A percentile compares a stretch with the other conserved stretches of the same genome.
Evolutionary conservation across 2,113 vertebrate species (phyloP).

Genomic region (Gambusia affinis): DNA sequence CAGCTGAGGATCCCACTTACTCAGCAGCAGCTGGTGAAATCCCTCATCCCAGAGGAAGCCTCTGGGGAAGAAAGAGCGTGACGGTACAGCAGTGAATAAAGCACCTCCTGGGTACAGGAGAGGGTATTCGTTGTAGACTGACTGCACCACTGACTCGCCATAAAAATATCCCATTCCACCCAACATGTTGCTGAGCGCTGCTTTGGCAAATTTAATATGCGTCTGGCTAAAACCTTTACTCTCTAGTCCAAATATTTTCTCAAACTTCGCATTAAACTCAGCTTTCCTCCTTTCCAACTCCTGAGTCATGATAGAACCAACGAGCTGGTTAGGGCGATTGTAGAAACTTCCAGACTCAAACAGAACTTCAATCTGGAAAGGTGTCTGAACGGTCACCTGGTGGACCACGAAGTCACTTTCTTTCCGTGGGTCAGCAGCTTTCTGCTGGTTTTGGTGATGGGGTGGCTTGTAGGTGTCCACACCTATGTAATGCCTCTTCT

Average conservation of each 20-base stretch:
- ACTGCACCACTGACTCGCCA: slow-evolving; percentile 87
- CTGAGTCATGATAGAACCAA: slow-evolving; percentile 73
- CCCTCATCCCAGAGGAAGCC: slow-evolving; percentile 98
- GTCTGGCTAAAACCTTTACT: slow-evolving; percentile 77
- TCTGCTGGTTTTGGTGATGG: slow-evolving; percentile 76
- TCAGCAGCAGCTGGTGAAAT: slow-evolving; percentile 92
- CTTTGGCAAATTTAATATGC: slow-evolving; percentile 84
- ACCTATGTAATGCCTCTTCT: slow-evolving; percentile 82
- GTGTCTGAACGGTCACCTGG: slow-evolving; percentile 88
- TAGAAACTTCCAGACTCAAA: slow-evolving; percentile 89
- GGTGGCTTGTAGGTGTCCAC: slow-evolving; percentile 80
- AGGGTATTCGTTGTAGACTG: slow-evolving; percentile 71
- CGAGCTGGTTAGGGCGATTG: slow-evolving; percentile 76
- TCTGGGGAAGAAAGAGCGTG: slow-evolving; percentile 94
- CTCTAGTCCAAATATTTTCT: slow-evolving; percentile 83
- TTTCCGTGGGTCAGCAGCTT: slow-evolving; percentile 63
- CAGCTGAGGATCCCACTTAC: slow-evolving; percentile 86
- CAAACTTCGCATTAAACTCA: slow-evolving; percentile 84
- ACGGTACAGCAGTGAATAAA: slow-evolving; percentile 91
- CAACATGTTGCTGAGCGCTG: slow-evolving; percentile 90
- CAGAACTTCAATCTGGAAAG: slow-evolving; percentile 85
- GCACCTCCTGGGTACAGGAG: slow-evolving; percentile 75
- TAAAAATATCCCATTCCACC: slow-evolving; percentile 94
- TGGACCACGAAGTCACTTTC: slow-evolving; percentile 87
- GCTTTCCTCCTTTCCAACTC: slow-evolving; percentile 76